Percentiles rank a stretch among this genome's conserved stretches.
phyloP scores from a whole-genome alignment of 2,113 vertebrate genomes.

The Rhinoderma darwinii region DNA sequence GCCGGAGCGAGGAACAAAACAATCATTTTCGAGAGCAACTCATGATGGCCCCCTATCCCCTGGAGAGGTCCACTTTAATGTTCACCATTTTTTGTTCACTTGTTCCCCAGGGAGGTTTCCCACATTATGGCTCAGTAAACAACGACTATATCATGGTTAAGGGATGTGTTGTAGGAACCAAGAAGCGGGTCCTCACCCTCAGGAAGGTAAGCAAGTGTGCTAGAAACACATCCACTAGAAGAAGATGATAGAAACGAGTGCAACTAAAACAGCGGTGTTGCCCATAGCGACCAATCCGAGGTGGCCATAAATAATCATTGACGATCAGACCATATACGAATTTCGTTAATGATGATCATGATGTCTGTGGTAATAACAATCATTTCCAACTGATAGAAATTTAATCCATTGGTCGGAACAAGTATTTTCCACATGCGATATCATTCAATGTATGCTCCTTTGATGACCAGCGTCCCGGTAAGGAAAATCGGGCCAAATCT shows the following conservation, averaged over 20 bases:
- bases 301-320: neutral
- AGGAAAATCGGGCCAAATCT: too few species aligned
- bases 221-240: too few species aligned
- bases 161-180: conserved; percentile 80
- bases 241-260: too few species aligned
- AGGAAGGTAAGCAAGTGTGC: conserved; percentile 74
- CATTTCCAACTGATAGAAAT: too few species aligned
- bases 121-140: conserved; percentile 81
- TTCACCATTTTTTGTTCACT: conserved; percentile 17
- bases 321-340: neutral
- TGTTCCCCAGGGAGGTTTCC: conserved; percentile 77
- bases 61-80: neutral
- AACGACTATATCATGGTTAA: conserved; percentile 83
- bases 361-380: too few species aligned
- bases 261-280: too few species aligned
- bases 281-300: neutral
- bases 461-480: too few species aligned
- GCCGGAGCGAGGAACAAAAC: too few species aligned
- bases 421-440: too few species aligned
- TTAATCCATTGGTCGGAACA: too few species aligned
- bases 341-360: too few species aligned
- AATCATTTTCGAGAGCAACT: neutral
- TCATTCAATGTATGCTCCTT: too few species aligned
- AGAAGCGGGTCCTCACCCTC: conserved; percentile 79
- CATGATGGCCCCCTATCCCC: neutral